Evolutionary conservation across 2,113 vertebrate genomes (phyloP).

Genomic region (Prionailurus bengalensis): DNA sequence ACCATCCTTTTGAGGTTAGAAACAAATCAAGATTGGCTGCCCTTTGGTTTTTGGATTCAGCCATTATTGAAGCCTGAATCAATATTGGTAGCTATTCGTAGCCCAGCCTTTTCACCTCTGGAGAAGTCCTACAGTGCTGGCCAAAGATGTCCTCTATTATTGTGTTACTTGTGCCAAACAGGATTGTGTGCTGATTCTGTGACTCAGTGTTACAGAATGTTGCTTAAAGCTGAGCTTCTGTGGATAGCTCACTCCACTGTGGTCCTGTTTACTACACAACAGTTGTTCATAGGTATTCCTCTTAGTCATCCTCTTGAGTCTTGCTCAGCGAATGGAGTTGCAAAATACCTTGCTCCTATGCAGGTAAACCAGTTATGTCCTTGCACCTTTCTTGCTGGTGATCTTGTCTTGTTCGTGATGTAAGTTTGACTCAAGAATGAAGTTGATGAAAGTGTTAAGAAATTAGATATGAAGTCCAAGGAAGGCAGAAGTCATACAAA

Average conservation of each 20-base stretch:
- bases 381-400: not conserved
- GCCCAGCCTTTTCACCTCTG: not conserved
- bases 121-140: no score
- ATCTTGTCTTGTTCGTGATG: constrained; percentile 33
- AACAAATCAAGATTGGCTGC: not conserved
- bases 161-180: fast-evolving
- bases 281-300: not conserved
- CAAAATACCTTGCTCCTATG: not conserved
- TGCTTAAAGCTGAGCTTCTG: not conserved
- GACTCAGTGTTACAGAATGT: not conserved
- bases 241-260: not conserved
- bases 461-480: not conserved
- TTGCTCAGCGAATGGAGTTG: not conserved
- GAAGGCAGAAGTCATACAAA: constrained; percentile 31
- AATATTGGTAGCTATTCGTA: not conserved
- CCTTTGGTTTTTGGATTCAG: not conserved
- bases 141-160: not conserved
- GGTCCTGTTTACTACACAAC: not conserved
- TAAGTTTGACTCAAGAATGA: constrained; percentile 33
- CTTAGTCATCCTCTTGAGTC: not conserved
- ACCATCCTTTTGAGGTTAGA: not conserved
- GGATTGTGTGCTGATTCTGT: not conserved
- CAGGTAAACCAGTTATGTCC: not conserved
- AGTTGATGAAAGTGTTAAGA: not conserved
- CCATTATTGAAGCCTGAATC: not conserved